Percentiles rank a stretch among this genome's conserved stretches.
Conservation (phyloP, 2,888 invertebrate genomes). For the Eucera pruinosa region DNA sequence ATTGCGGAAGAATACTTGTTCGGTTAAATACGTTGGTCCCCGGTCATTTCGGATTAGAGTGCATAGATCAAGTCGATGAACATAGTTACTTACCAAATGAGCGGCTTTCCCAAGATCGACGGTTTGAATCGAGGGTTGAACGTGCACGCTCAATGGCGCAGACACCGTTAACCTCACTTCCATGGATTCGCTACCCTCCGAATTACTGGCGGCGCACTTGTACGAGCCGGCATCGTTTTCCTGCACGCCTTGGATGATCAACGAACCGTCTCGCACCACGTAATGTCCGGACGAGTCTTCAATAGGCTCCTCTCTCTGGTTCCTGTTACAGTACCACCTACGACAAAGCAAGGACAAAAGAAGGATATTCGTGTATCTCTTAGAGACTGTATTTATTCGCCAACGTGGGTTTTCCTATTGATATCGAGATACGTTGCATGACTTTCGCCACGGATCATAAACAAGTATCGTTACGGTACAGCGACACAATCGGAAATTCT, state of each 20-base stretch:
- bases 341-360: constrained; percentile 28
- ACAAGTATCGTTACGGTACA: constrained; percentile 11
- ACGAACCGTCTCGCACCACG: constrained; percentile 85
- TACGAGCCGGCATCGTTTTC: constrained; percentile 85
- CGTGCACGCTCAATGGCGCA: constrained; percentile 82
- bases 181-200: constrained; percentile 86
- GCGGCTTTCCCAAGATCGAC: constrained; percentile 85
- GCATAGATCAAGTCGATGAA: not conserved
- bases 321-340: constrained; percentile 85
- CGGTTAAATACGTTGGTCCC: too few species aligned
- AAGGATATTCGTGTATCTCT: not conserved
- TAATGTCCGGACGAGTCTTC: constrained; percentile 85
- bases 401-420: constrained; percentile 10
- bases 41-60: too few species aligned
- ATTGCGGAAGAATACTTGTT: too few species aligned
- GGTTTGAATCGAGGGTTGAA: constrained; percentile 83
- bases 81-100: constrained; percentile 82
- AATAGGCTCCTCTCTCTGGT: constrained; percentile 85
- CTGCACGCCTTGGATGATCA: constrained; percentile 85
- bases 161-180: constrained; percentile 85
- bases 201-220: constrained; percentile 86
- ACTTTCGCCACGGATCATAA: constrained; percentile 15
- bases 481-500: constrained; percentile 32
- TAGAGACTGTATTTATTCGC: too few species aligned
- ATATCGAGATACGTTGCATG: not conserved